Evolutionary conservation across 2,888 invertebrate genomes (phyloP).

Genomic region (Phortica okadai): DNA sequence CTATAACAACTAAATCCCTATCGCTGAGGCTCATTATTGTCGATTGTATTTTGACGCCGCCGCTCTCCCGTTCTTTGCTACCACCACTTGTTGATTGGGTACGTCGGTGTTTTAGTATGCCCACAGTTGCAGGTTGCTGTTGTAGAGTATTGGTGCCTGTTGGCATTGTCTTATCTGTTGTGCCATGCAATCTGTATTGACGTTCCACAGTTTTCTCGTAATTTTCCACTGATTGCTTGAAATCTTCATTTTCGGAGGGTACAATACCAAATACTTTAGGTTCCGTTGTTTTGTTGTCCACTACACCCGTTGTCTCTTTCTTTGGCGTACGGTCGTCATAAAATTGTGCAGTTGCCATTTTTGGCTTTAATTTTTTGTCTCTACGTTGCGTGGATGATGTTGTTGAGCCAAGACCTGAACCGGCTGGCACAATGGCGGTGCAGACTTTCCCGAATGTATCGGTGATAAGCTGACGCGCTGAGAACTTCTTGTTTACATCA

Average conservation of each 20-base stretch:
- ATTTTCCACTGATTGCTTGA: slow-evolving; percentile 58
- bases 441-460: slow-evolving; percentile 62
- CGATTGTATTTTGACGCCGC: slow-evolving; percentile 48
- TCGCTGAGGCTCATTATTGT: slow-evolving; percentile 64
- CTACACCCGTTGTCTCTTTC: neutral
- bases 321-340: slow-evolving; percentile 43
- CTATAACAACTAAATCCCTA: slow-evolving; percentile 72
- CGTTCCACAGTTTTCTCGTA: slow-evolving; percentile 61
- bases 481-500: slow-evolving; percentile 61
- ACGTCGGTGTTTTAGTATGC: slow-evolving; percentile 60
- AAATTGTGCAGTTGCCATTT: slow-evolving; percentile 51
- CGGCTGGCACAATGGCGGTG: slow-evolving; percentile 56
- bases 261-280: neutral
- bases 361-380: slow-evolving; percentile 45
- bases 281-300: slow-evolving; percentile 1
- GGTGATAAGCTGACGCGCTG: slow-evolving; percentile 58
- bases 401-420: neutral
- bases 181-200: slow-evolving; percentile 44
- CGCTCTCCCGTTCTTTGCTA: slow-evolving; percentile 31
- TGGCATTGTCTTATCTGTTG: neutral
- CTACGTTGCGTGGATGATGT: slow-evolving; percentile 34
- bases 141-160: neutral
- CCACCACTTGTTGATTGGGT: slow-evolving; percentile 34
- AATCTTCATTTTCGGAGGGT: slow-evolving; percentile 57
- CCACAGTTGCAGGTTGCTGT: slow-evolving; percentile 38